Base-by-base conservation (phyloP, 2,888 invertebrate genomes). In the Tetheella fluctuosa region DNA sequence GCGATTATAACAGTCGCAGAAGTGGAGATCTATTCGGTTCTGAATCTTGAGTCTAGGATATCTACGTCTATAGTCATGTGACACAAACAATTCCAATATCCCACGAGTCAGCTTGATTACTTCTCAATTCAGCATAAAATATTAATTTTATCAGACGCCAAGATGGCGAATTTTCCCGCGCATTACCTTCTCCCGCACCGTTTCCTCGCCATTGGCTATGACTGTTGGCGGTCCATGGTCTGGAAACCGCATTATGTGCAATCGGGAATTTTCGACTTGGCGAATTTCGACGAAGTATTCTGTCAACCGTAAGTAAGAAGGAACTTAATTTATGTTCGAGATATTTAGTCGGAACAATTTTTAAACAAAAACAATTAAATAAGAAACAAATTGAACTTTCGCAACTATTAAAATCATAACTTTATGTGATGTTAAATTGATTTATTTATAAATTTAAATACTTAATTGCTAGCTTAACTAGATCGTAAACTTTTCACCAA, bases 231-330 rank as follows among this genome's bases (percentile, higher is more conserved):
- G 23, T 20, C 28, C 10, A 55, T 55, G 55, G 34, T 12, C 55
- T 55, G 55, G 34, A 55, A 48, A 54, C 30, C 54, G 55, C 20
- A 55, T 34, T 55, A 23, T 20, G 20, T 55, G 34, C 55, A 55
- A 25, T 34, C 54, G 17, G 34, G 34, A 34, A 55, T 34, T 34
- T 48, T 48, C 20, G 12, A 42, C 5, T 15, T 42, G 48, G 20
- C 48, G 10, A 20, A 48, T 48, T 20, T 20, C 48, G 17, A 48
- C 20, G n/a, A 48, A 48, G 20, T 48, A 48, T 20, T 48, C 20
- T 48, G 48, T 20, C 48, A 20, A 3, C 17, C 17, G 20, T 48
- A 48, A 48, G 10, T 20, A 20, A 48, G 42, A 20, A 20, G 1
- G 10, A 48, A 10, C 48, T 20, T 20, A 48, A 20, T 17, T 42